Evolutionary conservation across 1,140 invertebrate genomes (phyloP).

Genomic region (Drosophila setifemur): DNA sequence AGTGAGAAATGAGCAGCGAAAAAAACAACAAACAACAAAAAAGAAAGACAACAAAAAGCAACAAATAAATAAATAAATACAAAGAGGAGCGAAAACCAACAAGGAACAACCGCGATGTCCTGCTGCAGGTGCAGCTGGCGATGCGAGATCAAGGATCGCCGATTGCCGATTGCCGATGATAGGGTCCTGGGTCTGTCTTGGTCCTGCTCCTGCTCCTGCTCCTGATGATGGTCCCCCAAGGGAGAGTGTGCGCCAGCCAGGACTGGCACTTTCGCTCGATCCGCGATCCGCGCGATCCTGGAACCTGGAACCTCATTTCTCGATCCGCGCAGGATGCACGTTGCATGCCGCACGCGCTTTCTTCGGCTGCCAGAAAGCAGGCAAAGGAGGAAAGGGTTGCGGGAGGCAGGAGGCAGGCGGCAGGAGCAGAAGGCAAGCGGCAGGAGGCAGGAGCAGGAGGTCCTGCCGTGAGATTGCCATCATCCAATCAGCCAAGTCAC

Average conservation of each 20-base stretch:
- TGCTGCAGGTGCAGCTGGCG: conserved; percentile 65
- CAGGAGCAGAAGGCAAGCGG: not conserved
- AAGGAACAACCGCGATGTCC: conserved; percentile 17
- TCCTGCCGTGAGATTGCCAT: conserved; percentile 62
- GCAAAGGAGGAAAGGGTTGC: not conserved
- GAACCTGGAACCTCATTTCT: not conserved
- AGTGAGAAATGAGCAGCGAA: conserved; percentile 15
- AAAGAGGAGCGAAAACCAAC: conserved; percentile 14
- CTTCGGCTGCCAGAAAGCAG: conserved; percentile 9
- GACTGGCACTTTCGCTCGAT: conserved; percentile 38
- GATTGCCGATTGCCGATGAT: conserved; percentile 37
- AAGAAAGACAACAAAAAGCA: not conserved
- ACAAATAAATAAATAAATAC: not conserved
- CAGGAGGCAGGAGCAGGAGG: not conserved
- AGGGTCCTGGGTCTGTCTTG: conserved; percentile 19
- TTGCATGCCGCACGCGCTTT: conserved; percentile 67
- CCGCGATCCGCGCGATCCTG: not conserved
- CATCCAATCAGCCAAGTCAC: conserved; percentile 61
- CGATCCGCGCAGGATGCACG: conserved; percentile 28
- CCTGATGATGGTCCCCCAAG: conserved; percentile 1
- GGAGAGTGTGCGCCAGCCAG: conserved; percentile 17
- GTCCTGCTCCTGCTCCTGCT: not conserved
- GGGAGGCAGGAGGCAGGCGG: conserved; percentile 1
- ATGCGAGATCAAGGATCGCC: conserved; percentile 38
- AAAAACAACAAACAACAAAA: not conserved